phyloP scores from a whole-genome alignment of 2,113 vertebrate genomes.

The Passer domesticus region DNA sequence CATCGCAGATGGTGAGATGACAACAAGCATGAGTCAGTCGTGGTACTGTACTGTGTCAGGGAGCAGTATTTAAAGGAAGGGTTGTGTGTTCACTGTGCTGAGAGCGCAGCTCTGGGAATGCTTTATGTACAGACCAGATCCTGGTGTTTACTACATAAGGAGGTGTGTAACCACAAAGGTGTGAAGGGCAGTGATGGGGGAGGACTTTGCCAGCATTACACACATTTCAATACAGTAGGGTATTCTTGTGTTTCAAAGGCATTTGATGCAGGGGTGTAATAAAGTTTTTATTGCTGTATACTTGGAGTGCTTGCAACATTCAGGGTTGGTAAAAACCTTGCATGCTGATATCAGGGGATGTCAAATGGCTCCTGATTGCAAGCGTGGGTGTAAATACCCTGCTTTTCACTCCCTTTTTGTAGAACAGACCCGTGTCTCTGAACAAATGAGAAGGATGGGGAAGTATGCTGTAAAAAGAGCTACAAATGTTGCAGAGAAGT shows the following conservation, averaged over 20 bases:
- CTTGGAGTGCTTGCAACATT: not conserved
- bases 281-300: not conserved
- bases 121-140: not conserved
- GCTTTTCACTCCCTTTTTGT: not conserved
- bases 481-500: not conserved
- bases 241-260: not conserved
- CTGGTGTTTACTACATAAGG: not conserved
- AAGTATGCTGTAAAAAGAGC: not conserved
- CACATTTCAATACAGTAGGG: not conserved
- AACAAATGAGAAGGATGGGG: not conserved
- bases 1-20: rapidly evolving
- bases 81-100: not conserved
- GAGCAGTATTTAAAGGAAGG: not conserved
- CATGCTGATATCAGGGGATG: not conserved
- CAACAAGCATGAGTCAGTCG: not conserved
- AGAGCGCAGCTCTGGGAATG: not conserved
- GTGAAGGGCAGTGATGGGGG: not conserved
- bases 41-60: not conserved
- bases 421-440: not conserved
- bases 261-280: not conserved
- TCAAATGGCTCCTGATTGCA: not conserved
- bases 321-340: not conserved
- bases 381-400: not conserved
- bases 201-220: not conserved
- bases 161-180: not conserved